These are phyloP conservation scores for Hymenochirus boettgeri DNA, from an alignment of 2,113 vertebrate species.

Conservation along the genomic window DNA sequence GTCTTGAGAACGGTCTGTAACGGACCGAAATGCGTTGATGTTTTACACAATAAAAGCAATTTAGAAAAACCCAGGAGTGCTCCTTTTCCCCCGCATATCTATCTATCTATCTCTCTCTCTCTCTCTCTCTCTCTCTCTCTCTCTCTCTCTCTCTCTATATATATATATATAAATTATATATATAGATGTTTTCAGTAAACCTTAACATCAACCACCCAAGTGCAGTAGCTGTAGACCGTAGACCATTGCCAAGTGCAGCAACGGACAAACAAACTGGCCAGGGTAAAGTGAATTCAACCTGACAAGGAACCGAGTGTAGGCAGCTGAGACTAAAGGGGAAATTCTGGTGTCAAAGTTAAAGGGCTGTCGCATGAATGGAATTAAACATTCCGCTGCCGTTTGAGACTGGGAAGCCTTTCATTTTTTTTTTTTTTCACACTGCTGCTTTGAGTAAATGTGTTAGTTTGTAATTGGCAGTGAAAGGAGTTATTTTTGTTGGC, in stretches of 20 bases:
- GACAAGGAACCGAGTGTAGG: background rate
- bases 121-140: too few relatives aligned
- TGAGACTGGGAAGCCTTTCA: background rate
- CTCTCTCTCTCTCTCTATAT: too few relatives aligned
- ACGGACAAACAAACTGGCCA: background rate
- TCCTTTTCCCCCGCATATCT: too few relatives aligned
- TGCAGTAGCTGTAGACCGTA: background rate
- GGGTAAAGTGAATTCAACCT: background rate
- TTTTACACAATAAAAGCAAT: too few relatives aligned
- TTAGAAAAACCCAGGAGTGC: too few relatives aligned
- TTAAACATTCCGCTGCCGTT: conserved; percentile 2
- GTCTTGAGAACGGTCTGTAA: too few relatives aligned
- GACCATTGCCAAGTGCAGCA: background rate
- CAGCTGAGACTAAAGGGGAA: background rate
- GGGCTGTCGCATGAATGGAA: background rate
- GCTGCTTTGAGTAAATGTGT: background rate
- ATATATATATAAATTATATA: too few relatives aligned
- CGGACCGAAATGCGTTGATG: too few relatives aligned
- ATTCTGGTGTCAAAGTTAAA: background rate
- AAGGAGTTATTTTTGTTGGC: background rate
- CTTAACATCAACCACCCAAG: background rate
- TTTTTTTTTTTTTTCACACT: conserved; percentile 6
- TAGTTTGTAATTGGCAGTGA: conserved; percentile 1
- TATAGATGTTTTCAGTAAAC: background rate
- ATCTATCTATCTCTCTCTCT: too few relatives aligned